phyloP scores from a whole-genome alignment of 2,797 vertebrate species.

The Borostomias antarcticus region DNA sequence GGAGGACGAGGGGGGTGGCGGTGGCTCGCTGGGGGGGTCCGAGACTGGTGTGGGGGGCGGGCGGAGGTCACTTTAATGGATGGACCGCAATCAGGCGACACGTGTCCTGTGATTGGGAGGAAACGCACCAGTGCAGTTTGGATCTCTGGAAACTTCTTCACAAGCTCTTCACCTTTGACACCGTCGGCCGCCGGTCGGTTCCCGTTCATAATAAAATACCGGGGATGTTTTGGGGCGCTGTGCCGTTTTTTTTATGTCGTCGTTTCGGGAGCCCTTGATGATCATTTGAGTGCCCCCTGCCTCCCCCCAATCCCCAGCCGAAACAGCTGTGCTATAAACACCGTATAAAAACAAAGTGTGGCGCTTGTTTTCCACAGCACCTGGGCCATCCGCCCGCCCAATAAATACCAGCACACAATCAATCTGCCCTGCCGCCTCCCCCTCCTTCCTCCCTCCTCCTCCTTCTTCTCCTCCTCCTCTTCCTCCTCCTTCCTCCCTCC shows the following conservation, averaged over 20 bases:
- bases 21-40: constrained; percentile 40
- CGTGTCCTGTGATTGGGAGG: constrained; percentile 30
- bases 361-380: constrained; percentile 66
- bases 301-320: constrained; percentile 54
- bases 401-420: constrained; percentile 71
- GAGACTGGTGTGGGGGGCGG: constrained; percentile 9
- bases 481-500: no score
- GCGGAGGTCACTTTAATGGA: constrained; percentile 50
- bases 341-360: constrained; percentile 73
- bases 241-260: constrained; percentile 27
- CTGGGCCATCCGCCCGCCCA: constrained; percentile 73
- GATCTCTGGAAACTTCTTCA: neutral
- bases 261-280: constrained; percentile 65
- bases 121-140: constrained; percentile 35
- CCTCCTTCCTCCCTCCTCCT: no score
- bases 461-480: no score
- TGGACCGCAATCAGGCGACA: constrained; percentile 40
- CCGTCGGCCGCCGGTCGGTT: no score
- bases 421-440: constrained; percentile 49
- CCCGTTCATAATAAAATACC: no score
- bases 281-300: constrained; percentile 64
- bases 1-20: constrained; percentile 48
- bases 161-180: constrained; percentile 41
- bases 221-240: constrained; percentile 13
- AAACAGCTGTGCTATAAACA: constrained; percentile 80